Evolutionary conservation across 2,113 vertebrate genomes (phyloP), one percentile per base, ranked within the genome.

Genomic region (Pachypanchax playfairii): DNA sequence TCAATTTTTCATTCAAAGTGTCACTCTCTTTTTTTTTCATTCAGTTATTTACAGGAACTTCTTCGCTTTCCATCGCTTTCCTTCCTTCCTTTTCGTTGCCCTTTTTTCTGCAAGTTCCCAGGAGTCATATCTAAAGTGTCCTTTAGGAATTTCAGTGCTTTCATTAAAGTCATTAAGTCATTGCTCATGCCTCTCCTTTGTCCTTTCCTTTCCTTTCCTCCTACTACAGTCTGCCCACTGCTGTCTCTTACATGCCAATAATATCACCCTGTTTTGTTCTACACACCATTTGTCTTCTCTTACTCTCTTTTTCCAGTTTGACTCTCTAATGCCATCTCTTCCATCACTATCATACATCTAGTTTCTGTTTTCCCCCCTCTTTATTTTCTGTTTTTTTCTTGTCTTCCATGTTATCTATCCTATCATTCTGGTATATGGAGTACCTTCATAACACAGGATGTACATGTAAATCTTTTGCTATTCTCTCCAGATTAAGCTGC

Each of bases 151-250:
- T 61, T 69, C 21, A 36, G 48, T 3, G 48, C 70, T 85, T 88
- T 85, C 82, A 89, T 84, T 89, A 83, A 79, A 80, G 69, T 85
- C 82, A 85, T 87, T 87, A 85, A 46, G 43, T 79, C 66, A 60
- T 81, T 28, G 25, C 72, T 53, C 65, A 22, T 80, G 50, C 54
- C 67, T 48, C 47, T 67, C 73, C 48, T 39, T 73, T 65, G 55
- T 65, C 59, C 67, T 51, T 10, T 29, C 28, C 48, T 62, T 41
- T 35, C 55, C 41, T 31, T 48, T 36, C 36, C 36, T 53, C 28
- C 50, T 15, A 24, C 15, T 57, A 21, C 12, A 20, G 33, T 20
- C 22, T 41, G 11, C 54, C 42, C 43, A 39, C 2, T 29, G 14
- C n/a, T 54, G 26, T 76, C 66, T 73, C 29, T 63, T 49, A 55